Evolutionary conservation across 2,888 invertebrate species (phyloP), one percentile per base, ranked within the genome.

Genomic region (Mesorhabditis spiculigera): DNA sequence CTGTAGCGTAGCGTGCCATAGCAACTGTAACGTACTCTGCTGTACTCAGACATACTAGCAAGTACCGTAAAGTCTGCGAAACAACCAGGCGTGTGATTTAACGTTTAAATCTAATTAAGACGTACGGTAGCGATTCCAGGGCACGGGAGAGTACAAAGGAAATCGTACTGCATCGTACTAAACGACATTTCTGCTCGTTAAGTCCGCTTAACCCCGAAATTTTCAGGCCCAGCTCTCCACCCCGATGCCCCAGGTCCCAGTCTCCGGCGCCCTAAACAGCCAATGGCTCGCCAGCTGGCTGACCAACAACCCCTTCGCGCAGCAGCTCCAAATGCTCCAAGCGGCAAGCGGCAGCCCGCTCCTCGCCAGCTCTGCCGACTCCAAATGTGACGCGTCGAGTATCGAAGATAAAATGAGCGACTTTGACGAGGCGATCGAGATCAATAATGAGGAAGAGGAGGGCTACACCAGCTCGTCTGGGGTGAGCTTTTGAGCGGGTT

Each of bases 201-300:
- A 71, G 62, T 65, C 43, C 6, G 65, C 61, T 5, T 64, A 71
- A 45, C n/a, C 6, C 10, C 8, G 10, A 64, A 28, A 43, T 3
- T 65, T 70, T 0, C 70, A 74, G 65, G 45, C 68, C 0, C 44
- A 68, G 13, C 72, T 74, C 45, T 5, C 6, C n/a, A 8, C 65
- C 3, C 73, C 74, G 8, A 28, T 73, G 58, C 72, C 71, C 42
- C 69, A 72, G 4, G 70, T 71, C 5, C 65, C 68, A 43, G 68
- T 75, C 69, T 71, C 73, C 41, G 63, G 73, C 1, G 75, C 73
- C 62, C 28, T 28, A 28, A 28, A 28, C 28, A 28, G 28, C 28
- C 79, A 79, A 62, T 77, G 76, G 68, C 61, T 80, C 43, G 67
- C 78, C 8, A 73, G 75, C 6, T 81, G 81, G 81, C 71, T 81